Conservation (phyloP, 2,113 vertebrate genomes). For the Indri indri region DNA sequence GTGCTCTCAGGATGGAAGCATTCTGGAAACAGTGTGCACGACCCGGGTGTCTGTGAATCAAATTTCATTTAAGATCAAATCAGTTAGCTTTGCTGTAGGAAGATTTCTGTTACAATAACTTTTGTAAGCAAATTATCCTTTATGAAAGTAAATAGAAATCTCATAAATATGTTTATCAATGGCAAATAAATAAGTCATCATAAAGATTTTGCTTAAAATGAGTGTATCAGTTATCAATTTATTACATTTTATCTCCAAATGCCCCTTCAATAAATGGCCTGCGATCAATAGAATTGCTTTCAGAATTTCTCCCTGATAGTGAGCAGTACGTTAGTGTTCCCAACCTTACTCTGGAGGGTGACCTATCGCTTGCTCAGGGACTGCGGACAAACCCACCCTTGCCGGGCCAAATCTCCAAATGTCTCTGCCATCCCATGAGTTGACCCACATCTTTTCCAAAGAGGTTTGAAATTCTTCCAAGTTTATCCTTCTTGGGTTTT, state of each 20-base stretch:
- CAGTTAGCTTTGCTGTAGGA: too few relatives aligned
- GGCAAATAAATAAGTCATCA: background rate
- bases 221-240: background rate
- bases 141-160: background rate
- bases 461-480: background rate
- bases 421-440: background rate
- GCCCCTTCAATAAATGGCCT: background rate
- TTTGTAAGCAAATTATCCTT: background rate
- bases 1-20: background rate
- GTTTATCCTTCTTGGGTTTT: background rate
- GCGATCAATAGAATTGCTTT: background rate
- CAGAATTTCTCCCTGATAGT: background rate
- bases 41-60: background rate
- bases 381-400: background rate
- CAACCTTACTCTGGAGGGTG: rapidly evolving
- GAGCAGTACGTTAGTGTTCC: background rate
- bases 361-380: too few relatives aligned
- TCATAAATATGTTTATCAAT: background rate
- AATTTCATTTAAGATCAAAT: background rate
- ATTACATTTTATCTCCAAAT: background rate
- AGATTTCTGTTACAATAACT: background rate
- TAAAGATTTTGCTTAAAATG: background rate
- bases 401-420: background rate
- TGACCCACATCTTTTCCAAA: background rate
- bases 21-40: background rate